Percentiles rank a stretch among this genome's conserved stretches.
These are phyloP conservation scores for Trichogramma evanescens DNA, from an alignment of 2,888 invertebrate genomes.

Conservation along the genomic window DNA sequence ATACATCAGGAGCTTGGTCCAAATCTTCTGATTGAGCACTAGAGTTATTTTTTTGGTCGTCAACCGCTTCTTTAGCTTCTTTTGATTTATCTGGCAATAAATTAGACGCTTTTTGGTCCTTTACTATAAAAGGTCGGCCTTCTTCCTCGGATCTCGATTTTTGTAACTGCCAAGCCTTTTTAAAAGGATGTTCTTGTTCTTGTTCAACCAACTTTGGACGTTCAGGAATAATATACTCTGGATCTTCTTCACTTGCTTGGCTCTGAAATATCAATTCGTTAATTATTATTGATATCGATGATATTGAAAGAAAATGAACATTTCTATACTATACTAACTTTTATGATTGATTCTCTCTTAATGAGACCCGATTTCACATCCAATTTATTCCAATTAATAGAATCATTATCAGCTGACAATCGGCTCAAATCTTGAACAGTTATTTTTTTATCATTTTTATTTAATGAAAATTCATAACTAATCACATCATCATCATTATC, in stretches of 20 bases:
- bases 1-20: conserved; percentile 1
- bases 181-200: conserved; percentile 44
- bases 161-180: conserved; percentile 45
- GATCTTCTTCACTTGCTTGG: conserved; percentile 45
- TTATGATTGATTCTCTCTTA: conserved; percentile 43
- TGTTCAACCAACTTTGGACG: conserved; percentile 43
- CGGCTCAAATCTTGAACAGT: conserved; percentile 40
- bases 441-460: conserved; percentile 33
- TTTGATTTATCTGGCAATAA: conserved; percentile 9
- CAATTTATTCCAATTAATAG: conserved; percentile 21
- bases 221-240: conserved; percentile 42
- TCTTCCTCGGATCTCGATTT: conserved; percentile 44
- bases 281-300: background rate
- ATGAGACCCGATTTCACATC: conserved; percentile 32
- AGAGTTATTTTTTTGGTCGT: background rate
- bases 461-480: conserved; percentile 33
- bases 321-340: conserved; percentile 15
- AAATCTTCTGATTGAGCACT: background rate
- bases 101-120: conserved; percentile 25
- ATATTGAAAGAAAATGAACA: background rate
- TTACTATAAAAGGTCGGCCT: conserved; percentile 31
- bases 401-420: conserved; percentile 31
- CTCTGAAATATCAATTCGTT: conserved; percentile 23
- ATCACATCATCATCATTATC: conserved; percentile 34
- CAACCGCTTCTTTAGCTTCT: conserved; percentile 12